phyloP scores from a whole-genome alignment of 1,140 invertebrate species.

The Solenopsis invicta region DNA sequence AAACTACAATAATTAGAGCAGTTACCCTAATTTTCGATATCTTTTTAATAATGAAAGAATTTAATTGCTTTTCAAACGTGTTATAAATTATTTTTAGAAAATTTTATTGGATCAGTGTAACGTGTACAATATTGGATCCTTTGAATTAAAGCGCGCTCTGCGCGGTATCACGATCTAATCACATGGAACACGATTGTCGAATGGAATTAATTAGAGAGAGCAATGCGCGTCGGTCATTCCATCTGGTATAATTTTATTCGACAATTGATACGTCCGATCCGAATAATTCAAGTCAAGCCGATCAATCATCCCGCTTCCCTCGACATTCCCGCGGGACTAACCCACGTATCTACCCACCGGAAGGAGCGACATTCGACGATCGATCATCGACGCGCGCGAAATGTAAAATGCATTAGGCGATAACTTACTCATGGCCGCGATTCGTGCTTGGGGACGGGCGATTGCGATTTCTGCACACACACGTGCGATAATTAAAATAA shows the following conservation, averaged over 20 bases:
- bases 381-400: constrained; percentile 67
- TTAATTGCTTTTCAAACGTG: not conserved
- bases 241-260: constrained; percentile 67
- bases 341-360: constrained; percentile 31
- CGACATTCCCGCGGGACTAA: constrained; percentile 38
- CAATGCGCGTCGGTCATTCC: constrained; percentile 25
- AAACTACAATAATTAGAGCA: too few species aligned
- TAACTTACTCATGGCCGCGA: constrained; percentile 62
- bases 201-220: constrained; percentile 49
- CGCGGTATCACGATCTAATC: not conserved
- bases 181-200: constrained; percentile 4
- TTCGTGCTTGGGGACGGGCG: constrained; percentile 19
- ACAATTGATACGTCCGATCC: constrained; percentile 40
- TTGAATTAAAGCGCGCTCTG: not conserved
- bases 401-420: constrained; percentile 72
- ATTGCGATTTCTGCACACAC: constrained; percentile 35
- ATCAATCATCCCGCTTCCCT: constrained; percentile 58
- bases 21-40: not conserved
- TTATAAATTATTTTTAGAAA: not conserved
- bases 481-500: constrained; percentile 27
- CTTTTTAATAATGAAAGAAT: constrained; percentile 23
- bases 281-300: constrained; percentile 53
- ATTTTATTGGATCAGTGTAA: not conserved
- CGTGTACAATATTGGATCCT: not conserved
- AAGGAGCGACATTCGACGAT: constrained; percentile 52